These are phyloP conservation scores for Lobophora halterata DNA, from an alignment of 2,888 invertebrate genomes.

Conservation along the genomic window DNA sequence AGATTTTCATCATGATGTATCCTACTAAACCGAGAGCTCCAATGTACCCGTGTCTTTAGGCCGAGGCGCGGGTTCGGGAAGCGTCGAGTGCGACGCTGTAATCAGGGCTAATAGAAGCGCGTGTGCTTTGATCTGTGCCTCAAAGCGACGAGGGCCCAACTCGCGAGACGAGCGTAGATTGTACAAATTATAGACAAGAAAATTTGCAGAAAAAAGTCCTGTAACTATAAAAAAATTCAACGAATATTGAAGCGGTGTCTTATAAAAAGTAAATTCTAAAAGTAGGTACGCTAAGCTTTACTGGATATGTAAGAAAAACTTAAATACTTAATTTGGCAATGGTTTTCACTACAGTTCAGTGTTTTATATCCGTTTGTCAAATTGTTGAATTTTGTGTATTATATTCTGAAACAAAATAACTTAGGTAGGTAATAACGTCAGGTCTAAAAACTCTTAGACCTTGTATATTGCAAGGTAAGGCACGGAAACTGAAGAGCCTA, in stretches of 20 bases:
- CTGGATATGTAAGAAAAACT: too few species aligned
- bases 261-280: too few species aligned
- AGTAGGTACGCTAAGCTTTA: too few species aligned
- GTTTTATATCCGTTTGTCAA: too few species aligned
- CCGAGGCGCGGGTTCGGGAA: slow-evolving; percentile 29
- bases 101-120: slow-evolving; percentile 80
- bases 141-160: slow-evolving; percentile 70
- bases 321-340: too few species aligned
- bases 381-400: too few species aligned
- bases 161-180: slow-evolving; percentile 44
- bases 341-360: too few species aligned
- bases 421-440: slow-evolving; percentile 24
- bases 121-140: slow-evolving; percentile 76
- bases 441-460: slow-evolving; percentile 37
- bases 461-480: slow-evolving; percentile 47
- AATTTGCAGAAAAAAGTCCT: too few species aligned
- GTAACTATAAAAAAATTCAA: too few species aligned
- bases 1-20: too few species aligned
- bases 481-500: slow-evolving; percentile 60
- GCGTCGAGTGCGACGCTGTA: slow-evolving; percentile 60
- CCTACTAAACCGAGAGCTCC: neutral
- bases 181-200: slow-evolving; percentile 38
- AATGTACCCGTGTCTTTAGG: slow-evolving; percentile 12
- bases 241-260: too few species aligned
- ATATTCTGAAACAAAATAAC: too few species aligned